Base-by-base conservation (phyloP, 1,140 invertebrate species). In the Drosophila lowei region DNA sequence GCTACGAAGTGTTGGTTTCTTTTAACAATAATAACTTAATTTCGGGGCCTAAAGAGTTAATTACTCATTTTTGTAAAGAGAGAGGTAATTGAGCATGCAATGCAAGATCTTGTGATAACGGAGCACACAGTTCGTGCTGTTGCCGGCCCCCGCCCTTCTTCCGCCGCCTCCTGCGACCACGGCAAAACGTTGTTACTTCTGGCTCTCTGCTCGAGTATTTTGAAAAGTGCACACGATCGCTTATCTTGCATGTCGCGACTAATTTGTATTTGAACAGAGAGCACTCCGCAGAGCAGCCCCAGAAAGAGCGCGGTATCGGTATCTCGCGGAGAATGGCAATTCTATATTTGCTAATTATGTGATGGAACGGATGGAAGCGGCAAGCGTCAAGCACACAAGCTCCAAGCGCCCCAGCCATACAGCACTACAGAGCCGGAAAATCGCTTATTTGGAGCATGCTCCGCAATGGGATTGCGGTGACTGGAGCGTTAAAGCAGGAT, bases 171-270 rank as follows among this genome's bases (percentile, higher is more conserved):
- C 41, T 15, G 18, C 42, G 44, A 25, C 44, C 44, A 66, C 52
- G 28, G 49, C 30, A 66, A 75, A 83, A 68, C 49, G 66, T 62
- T 84, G 72, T 85, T 72, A 43, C 58, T 72, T 47, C 60, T 46
- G 43, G 13, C 58, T 54, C 25, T 34, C 11, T 61, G 60, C 62
- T 42, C 34, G 34, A 38, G 34, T 38, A 38, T 38, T 77, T 76
- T 49, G 58, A 63, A 72, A 75, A 63, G 13, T 63, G 73, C 61
- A 70, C 63, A 59, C 54, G 72, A 80, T 86, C 50, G 54, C 80
- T 80, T 85, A 85, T 85, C 81, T 85, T 74, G 73, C 77, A 86
- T 86, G 81, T 86, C 70, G 68, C 50, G 28, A 44, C 63, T 85
- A 84, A 84, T 84, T 84, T 84, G 66, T 84, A 79, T 85, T 76